Base-by-base conservation (phyloP, 2,113 vertebrate species). In the Hymenochirus boettgeri region DNA sequence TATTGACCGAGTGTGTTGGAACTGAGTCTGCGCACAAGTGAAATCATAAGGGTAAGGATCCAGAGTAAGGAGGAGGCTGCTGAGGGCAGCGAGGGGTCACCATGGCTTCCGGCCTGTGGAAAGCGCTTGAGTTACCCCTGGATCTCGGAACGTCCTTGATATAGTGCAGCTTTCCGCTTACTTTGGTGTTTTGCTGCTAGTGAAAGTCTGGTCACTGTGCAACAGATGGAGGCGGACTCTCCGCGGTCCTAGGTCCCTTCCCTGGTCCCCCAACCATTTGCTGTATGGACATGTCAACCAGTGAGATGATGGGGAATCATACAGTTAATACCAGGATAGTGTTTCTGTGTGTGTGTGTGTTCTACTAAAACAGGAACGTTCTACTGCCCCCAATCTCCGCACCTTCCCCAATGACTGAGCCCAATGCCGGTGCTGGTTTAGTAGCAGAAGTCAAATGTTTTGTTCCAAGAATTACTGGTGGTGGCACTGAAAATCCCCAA, bases 241-340 rank as follows among this genome's bases (percentile, higher is more conserved):
- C 77, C 48, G 69, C 65, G 15, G 79, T 76, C 2, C 53, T 94
- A 63, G 75, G 80, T 12, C 64, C 29, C 3, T 94, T 92, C 52
- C 83, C 88, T 3, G 87, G 88, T 0, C 77, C 87, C 4, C 85
- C 88, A 0, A 65, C 70, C 89, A 92, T 58, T 92, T 91, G 91
- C 75, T 93, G 2, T 76, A 83, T 0, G 90, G 92, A 1, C 83
- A 92, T 29, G 67, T 84, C 2, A 73, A 66, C 0, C 82, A 92
- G 90, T 93, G 83, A 8, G 74, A 18, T 21, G 10, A n/a, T n/a
- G n/a, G n/a, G n/a, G n/a, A n/a, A n/a, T n/a, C n/a, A n/a, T n/a
- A n/a, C n/a, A n/a, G n/a, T n/a, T n/a, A n/a, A n/a, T n/a, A n/a
- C n/a, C n/a, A n/a, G n/a, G n/a, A n/a, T n/a, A n/a, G n/a, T n/a